Evolutionary conservation across 2,888 invertebrate species (phyloP).

Genomic region (Zaprionus lineosus): DNA sequence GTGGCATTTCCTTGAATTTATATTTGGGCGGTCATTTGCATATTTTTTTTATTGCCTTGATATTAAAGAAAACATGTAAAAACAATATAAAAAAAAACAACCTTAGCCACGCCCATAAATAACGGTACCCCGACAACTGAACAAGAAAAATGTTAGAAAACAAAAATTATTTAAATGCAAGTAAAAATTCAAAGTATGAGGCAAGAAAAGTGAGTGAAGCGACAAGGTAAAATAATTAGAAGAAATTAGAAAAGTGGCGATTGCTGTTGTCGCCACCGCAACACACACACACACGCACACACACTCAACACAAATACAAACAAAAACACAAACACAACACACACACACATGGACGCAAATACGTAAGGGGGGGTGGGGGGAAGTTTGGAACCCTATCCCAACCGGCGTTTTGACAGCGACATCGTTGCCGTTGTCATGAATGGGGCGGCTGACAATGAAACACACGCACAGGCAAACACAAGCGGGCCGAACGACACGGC

Average conservation of each 20-base stretch:
- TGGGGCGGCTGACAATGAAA: constrained; percentile 74
- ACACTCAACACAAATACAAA: background rate
- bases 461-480: constrained; percentile 31
- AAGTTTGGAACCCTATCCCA: constrained; percentile 74
- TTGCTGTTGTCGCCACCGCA: background rate
- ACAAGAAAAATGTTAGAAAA: constrained; percentile 13
- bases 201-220: background rate
- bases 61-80: background rate
- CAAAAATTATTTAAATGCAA: too few relatives aligned
- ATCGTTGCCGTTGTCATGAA: constrained; percentile 56
- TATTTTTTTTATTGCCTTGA: background rate
- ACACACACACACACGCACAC: background rate
- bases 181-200: constrained; percentile 6
- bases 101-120: constrained; percentile 14
- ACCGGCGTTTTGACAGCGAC: constrained; percentile 69
- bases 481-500: constrained; percentile 41
- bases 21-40: constrained; percentile 33
- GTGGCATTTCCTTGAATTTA: constrained; percentile 37
- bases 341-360: too few relatives aligned
- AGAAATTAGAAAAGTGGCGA: constrained; percentile 21
- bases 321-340: background rate
- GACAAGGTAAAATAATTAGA: constrained; percentile 44
- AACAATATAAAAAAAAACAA: background rate
- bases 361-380: constrained; percentile 12
- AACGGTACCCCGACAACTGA: constrained; percentile 8